Evolutionary conservation across 2,113 vertebrate genomes (phyloP).

Genomic region (Anarrhichthys ocellatus): DNA sequence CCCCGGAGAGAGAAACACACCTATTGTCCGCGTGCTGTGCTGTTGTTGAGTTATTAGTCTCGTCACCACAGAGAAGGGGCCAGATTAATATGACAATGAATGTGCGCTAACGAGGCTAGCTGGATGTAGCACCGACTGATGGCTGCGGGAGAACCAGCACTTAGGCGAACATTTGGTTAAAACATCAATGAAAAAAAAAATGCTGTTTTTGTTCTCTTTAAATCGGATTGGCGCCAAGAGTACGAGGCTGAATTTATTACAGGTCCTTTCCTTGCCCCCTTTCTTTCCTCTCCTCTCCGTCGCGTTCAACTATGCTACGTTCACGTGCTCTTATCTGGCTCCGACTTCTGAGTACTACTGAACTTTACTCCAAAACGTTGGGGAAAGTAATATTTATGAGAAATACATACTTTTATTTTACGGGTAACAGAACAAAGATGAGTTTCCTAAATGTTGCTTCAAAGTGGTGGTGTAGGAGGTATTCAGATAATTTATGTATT

Average conservation of each 20-base stretch:
- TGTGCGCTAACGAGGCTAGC: conserved; percentile 66
- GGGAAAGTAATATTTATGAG: neutral
- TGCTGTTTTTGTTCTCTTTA: conserved; percentile 23
- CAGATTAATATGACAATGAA: conserved; percentile 72
- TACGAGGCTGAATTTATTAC: conserved; percentile 51
- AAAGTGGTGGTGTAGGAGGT: neutral
- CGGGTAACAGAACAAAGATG: neutral
- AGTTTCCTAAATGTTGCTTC: neutral
- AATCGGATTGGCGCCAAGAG: conserved; percentile 75
- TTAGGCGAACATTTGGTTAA: neutral
- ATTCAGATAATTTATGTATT: neutral
- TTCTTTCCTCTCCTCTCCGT: conserved; percentile 56
- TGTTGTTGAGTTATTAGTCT: conserved; percentile 57
- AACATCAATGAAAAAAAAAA: conserved; percentile 9
- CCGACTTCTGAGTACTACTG: neutral
- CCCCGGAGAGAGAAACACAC: conserved; percentile 60
- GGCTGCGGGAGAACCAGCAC: neutral
- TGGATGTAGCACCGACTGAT: conserved; percentile 11
- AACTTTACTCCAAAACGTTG: neutral
- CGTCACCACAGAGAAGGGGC: conserved; percentile 54
- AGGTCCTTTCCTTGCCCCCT: conserved; percentile 58
- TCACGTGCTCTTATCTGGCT: conserved; percentile 49
- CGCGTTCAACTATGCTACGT: conserved; percentile 57
- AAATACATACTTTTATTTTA: neutral
- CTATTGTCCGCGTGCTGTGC: conserved; percentile 68